Percentiles rank a stretch among this genome's conserved stretches.
phyloP scores from a whole-genome alignment of 2,888 invertebrate genomes.

The Plagodis pulveraria region DNA sequence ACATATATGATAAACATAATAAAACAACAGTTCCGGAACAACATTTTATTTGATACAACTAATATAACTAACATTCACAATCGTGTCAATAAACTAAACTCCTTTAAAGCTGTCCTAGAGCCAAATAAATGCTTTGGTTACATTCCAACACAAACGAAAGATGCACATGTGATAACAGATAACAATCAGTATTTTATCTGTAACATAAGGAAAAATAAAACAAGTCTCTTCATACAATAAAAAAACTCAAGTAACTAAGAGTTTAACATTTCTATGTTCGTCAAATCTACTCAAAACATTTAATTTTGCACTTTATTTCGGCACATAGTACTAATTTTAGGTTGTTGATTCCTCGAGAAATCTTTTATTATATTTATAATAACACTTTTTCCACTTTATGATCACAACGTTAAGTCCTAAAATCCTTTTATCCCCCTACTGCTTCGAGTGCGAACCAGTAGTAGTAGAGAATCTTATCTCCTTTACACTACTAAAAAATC shows the following conservation, averaged over 20 bases:
- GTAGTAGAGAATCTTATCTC: too few relatives aligned
- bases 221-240: neutral
- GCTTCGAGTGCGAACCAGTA: too few relatives aligned
- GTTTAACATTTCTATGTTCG: constrained; percentile 1
- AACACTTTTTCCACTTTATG: too few relatives aligned
- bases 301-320: constrained; percentile 18
- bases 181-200: neutral
- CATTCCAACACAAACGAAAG: constrained; percentile 30
- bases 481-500: neutral
- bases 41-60: constrained; percentile 65
- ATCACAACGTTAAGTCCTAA: too few relatives aligned
- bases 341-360: too few relatives aligned
- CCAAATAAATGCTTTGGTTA: constrained; percentile 65
- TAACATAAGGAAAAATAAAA: neutral
- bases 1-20: constrained; percentile 37
- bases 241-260: neutral
- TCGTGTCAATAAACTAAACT: constrained; percentile 63
- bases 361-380: too few relatives aligned
- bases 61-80: constrained; percentile 59
- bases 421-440: too few relatives aligned
- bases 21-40: constrained; percentile 39
- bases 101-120: constrained; percentile 73
- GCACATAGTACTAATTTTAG: too few relatives aligned
- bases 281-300: constrained; percentile 21
- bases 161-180: constrained; percentile 1